Conservation (phyloP, 2,113 vertebrate genomes). For the Chlorodrepanis virens region DNA sequence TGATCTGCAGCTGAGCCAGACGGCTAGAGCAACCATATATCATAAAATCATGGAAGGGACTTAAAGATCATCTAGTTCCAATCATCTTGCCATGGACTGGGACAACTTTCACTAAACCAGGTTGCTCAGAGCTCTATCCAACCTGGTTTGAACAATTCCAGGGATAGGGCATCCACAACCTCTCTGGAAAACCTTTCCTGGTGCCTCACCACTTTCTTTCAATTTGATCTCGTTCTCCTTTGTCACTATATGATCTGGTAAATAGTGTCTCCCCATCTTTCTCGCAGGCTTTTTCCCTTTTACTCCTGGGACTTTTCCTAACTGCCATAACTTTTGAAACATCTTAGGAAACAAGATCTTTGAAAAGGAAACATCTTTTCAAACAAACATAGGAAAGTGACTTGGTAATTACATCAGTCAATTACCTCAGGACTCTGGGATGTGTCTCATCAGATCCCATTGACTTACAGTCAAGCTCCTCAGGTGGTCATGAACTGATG, state of each 20-base stretch:
- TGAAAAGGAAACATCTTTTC: not conserved
- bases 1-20: not conserved
- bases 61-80: not conserved
- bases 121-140: not conserved
- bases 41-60: not conserved
- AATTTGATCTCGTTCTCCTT: not conserved
- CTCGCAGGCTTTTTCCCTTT: accelerated
- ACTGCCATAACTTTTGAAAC: not conserved
- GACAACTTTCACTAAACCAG: not conserved
- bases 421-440: not conserved
- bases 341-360: not conserved
- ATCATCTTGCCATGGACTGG: not conserved
- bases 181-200: not conserved
- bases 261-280: not conserved
- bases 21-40: not conserved
- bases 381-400: not conserved
- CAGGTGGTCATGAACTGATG: not conserved
- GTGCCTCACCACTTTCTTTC: not conserved
- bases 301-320: not conserved
- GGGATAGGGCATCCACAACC: not conserved
- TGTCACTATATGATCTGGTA: not conserved
- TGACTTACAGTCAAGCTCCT: not conserved
- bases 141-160: not conserved
- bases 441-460: not conserved
- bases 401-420: not conserved